Evolutionary conservation across 2,797 vertebrate genomes (phyloP), one percentile per base, ranked within the genome.

Genomic region (Megaceryle alcyon): DNA sequence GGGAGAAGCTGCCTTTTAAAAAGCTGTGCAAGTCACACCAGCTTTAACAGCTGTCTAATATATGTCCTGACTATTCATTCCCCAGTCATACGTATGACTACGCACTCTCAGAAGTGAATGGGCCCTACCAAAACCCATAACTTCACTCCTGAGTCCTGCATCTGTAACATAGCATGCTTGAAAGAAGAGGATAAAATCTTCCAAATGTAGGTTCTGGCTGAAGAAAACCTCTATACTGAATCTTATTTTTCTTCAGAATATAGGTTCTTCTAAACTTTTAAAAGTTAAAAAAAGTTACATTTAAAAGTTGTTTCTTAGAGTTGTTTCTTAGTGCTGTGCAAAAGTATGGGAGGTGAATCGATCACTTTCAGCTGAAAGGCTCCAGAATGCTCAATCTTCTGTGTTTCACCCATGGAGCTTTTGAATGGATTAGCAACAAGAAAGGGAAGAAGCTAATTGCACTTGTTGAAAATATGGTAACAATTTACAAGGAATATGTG

Each of bases 241-340:
- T 72, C 20, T 63, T 64, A 29, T 10, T 63, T 88, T 86, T 75
- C 25, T 23, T 26, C 14, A 13, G 18, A 59, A 60, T 49, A 25
- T 10, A 17, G 15, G 14, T 70, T 44, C 31, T 75, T 69, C 61
- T 82, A 28, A 46, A 46, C 31, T 71, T 69, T 61, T 51, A 26
- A 26, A 49, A 49, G 48, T 49, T 49, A 26, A 5, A 26, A 14
- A 14, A 49, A 49, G 48, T 26, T 49, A 49, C 77, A 87, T 88
- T 86, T 54, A n/a, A 82, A 85, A 81, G 29, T 3, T 72, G 9
- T 37, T 88, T 69, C 46, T 69, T 69, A 31, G 31, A 75, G 29
- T 0, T n/a, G n/a, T n/a, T n/a, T n/a, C n/a, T n/a, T 35, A 43
- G 21, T n/a, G 21, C 26, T 84, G 11, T 56, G 53, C 1, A 0